Base-by-base conservation (phyloP, 2,888 invertebrate genomes). In the Thyatira batis region DNA sequence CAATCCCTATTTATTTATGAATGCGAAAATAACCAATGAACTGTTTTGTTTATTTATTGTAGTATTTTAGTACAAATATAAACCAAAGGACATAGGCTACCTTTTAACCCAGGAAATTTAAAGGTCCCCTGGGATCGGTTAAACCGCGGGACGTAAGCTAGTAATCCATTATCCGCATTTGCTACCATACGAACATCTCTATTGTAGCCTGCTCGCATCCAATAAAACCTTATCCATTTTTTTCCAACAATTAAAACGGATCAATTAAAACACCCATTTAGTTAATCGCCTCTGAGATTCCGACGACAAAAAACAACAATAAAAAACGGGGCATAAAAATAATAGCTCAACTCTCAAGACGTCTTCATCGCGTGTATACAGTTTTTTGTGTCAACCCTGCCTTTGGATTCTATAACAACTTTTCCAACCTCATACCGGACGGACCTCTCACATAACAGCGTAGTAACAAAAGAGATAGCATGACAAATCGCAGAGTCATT, bases 211-310 rank as follows among this genome's bases (percentile, higher is more conserved):
- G 39, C 11, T 17, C 62, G 58, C 57, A 44, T 51, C 57, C 55
- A 72, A 71, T 76, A 79, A 80, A 70, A 72, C 64, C 62, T 61
- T 64, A 73, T 72, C 63, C 65, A 61, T 63, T 73, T 68, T 73
- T 65, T 77, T 39, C 1, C 1, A 78, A 82, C 83, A 82, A 84
- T 85, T 82, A 83, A 82, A 76, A 67, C 55, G 55, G 54, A 65
- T 73, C 83, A 82, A 87, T 85, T 87, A 87, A 86, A 82, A 67
- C 61, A 65, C 61, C 78, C 77, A 78, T 82, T 81, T 73, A 73
- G 76, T 82, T 82, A 82, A 86, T 86, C 78, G 84, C 57, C 63
- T 61, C 58, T 58, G 17, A 48, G 59, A 52, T 58, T 56, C 55
- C 48, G 54, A 66, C 70, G n/a, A n/a, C 77, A 84, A 85, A 84